Percentiles rank a stretch among this genome's conserved stretches.
Conservation (phyloP, 2,888 invertebrate species). For the Apodemia hepburni region DNA sequence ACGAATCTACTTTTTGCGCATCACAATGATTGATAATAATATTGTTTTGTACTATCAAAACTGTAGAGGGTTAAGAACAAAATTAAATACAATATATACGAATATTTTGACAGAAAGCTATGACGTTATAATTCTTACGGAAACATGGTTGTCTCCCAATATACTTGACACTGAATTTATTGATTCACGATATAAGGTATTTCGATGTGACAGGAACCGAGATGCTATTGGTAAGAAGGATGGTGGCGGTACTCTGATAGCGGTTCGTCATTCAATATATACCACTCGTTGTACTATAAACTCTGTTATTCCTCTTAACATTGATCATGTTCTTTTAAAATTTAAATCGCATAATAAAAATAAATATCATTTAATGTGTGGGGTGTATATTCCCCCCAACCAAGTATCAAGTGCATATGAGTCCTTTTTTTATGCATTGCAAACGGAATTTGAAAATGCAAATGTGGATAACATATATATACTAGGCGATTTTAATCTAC, state of each 20-base stretch:
- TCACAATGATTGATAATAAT: not conserved
- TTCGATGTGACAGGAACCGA: not conserved
- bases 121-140: constrained; percentile 3
- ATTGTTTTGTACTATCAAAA: constrained; percentile 21
- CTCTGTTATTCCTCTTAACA: too few species aligned
- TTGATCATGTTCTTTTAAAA: not conserved
- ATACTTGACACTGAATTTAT: not conserved
- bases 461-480: not conserved
- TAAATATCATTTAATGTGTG: constrained; percentile 1
- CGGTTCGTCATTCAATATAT: not conserved
- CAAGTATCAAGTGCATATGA: not conserved
- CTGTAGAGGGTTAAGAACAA: constrained; percentile 11
- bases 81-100: constrained; percentile 1
- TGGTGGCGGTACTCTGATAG: not conserved
- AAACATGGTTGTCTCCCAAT: not conserved
- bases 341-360: not conserved
- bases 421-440: not conserved
- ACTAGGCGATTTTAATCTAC: not conserved
- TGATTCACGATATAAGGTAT: not conserved
- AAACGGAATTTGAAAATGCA: not conserved
- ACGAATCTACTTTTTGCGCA: not conserved
- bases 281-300: too few species aligned
- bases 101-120: not conserved
- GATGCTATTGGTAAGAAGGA: not conserved
- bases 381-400: constrained; percentile 2